Percentiles rank a stretch among this genome's conserved stretches.
These are phyloP conservation scores for Syritta pipiens DNA, from an alignment of 2,888 invertebrate species.

Conservation along the genomic window DNA sequence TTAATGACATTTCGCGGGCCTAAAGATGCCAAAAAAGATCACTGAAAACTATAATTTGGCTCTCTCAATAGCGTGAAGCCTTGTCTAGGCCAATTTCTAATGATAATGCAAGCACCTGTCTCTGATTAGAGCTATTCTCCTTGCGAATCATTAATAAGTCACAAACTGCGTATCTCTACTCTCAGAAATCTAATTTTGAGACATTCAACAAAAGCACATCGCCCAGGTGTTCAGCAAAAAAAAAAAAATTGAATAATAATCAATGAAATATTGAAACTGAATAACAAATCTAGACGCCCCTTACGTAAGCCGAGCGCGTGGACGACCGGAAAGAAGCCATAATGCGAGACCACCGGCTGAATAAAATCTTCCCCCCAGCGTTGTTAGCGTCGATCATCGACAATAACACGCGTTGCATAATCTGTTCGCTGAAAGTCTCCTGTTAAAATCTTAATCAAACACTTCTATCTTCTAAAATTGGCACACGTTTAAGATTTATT, in stretches of 20 bases:
- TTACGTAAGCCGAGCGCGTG: constrained; percentile 43
- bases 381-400: not conserved
- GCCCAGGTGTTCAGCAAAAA: constrained; percentile 3
- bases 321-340: constrained; percentile 37
- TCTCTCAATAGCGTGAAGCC: too few species aligned
- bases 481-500: constrained; percentile 30
- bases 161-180: too few species aligned
- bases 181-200: too few species aligned
- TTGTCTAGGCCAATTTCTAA: too few species aligned
- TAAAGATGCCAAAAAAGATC: too few species aligned
- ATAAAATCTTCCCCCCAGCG: constrained; percentile 4
- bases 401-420: constrained; percentile 22
- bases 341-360: not conserved
- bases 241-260: not conserved
- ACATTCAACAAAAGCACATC: too few species aligned
- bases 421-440: constrained; percentile 4
- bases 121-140: too few species aligned
- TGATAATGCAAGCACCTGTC: too few species aligned
- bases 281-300: constrained; percentile 30
- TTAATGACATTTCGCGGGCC: too few species aligned
- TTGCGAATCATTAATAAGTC: too few species aligned
- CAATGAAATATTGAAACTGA: constrained; percentile 7
- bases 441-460: constrained; percentile 13
- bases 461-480: constrained; percentile 10
- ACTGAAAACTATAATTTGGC: too few species aligned